These are phyloP conservation scores for Agrotis puta DNA, from an alignment of 2,888 invertebrate genomes.

Conservation along the genomic window DNA sequence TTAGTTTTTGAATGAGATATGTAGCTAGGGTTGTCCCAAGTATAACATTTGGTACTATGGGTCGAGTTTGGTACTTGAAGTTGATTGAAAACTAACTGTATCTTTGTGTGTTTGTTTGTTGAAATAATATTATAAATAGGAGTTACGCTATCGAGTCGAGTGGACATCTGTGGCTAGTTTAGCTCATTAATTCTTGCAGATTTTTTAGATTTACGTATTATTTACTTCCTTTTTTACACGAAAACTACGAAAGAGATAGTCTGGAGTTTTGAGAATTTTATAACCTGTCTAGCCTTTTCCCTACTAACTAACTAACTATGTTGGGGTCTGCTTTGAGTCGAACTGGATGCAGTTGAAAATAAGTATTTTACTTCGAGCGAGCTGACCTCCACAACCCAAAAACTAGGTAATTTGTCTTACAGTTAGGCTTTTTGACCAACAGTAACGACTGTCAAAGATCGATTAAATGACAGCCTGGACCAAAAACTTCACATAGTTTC, in stretches of 20 bases:
- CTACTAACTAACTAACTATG: too few relatives aligned
- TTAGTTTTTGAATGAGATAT: constrained; percentile 36
- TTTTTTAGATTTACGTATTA: constrained; percentile 7
- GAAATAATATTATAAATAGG: constrained; percentile 81
- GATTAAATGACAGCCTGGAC: too few relatives aligned
- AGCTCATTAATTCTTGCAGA: constrained; percentile 45
- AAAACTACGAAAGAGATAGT: not conserved
- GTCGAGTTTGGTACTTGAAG: constrained; percentile 76
- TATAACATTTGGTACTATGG: constrained; percentile 82
- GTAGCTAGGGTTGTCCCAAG: constrained; percentile 54
- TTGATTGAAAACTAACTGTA: constrained; percentile 88
- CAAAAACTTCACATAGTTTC: too few relatives aligned
- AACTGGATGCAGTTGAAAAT: too few relatives aligned
- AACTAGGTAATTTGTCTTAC: too few relatives aligned
- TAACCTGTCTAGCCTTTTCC: too few relatives aligned
- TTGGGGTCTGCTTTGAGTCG: too few relatives aligned
- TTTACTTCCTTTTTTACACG: not conserved
- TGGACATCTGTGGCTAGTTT: constrained; percentile 79
- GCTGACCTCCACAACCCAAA: too few relatives aligned
- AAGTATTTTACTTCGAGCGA: too few relatives aligned
- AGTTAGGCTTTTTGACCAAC: too few relatives aligned
- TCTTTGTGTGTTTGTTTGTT: constrained; percentile 85
- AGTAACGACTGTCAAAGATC: too few relatives aligned
- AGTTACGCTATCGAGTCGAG: constrained; percentile 81
- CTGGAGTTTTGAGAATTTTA: accelerated